Evolutionary conservation across 2,797 vertebrate genomes (phyloP).

Genomic region (Monodelphis domestica): DNA sequence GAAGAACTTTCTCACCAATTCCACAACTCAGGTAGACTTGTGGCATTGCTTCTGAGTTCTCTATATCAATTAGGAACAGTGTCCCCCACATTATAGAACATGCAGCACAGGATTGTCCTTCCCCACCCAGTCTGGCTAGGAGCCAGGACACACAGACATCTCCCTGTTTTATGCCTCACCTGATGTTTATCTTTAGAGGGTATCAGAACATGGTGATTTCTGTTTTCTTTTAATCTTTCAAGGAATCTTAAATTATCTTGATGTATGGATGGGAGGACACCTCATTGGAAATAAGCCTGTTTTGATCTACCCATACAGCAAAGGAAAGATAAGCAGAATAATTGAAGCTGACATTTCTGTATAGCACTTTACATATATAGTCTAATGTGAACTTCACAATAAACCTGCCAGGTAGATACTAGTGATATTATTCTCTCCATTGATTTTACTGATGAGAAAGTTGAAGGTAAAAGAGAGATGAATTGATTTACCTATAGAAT

Average conservation of each 20-base stretch:
- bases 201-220: background rate
- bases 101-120: background rate
- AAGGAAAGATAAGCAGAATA: background rate
- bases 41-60: background rate
- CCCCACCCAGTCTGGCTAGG: background rate
- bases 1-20: background rate
- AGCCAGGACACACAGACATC: background rate
- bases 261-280: background rate
- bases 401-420: background rate
- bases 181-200: background rate
- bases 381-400: background rate
- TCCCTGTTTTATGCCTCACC: background rate
- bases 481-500: background rate
- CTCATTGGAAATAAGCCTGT: background rate
- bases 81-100: background rate
- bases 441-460: background rate
- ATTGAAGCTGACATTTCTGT: background rate
- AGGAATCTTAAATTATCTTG: background rate
- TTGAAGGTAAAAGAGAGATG: background rate
- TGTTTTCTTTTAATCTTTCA: background rate
- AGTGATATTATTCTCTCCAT: background rate
- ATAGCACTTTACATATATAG: background rate
- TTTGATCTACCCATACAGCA: background rate
- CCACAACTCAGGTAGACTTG: background rate
- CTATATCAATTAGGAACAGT: background rate